Evolutionary conservation across 1,140 invertebrate genomes (phyloP), one percentile per base, ranked within the genome.

Genomic region (Doryteuthis pealeii): DNA sequence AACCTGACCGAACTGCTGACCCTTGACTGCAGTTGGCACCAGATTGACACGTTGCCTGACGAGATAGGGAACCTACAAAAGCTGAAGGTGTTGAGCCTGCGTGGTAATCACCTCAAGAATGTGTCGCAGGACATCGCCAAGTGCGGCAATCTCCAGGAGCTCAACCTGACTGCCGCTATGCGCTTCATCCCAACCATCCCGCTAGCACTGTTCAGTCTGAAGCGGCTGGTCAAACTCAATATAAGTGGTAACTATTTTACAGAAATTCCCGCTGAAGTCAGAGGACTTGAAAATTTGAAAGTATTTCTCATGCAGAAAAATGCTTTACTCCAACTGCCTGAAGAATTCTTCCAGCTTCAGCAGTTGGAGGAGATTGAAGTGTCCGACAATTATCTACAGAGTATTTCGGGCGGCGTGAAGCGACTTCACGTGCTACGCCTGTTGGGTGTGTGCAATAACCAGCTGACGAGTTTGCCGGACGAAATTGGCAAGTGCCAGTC

Each of bases 241-340:
- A 74, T 86, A n/a, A 84, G 80, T 49, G 81, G 82, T 32, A 87
- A 87, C 73, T 82, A 80, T 49, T 84, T 87, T 70, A 83, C 82
- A 10, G 82, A 84, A 67, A 82, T 87, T 54, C 84, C 84, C 14
- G 35, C 79, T 22, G 77, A 83, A 43, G 77, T 87, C 12, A 76
- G 78, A 28, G 81, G 81, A 0, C 74, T 87, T 45, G 77, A 78
- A 74, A 82, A 83, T 28, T 77, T 87, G 43, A 76, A 78, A 31
- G 77, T 80, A 68, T 79, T 87, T 49, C 75, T 82, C 5, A 79
- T 86, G 71, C 74, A 84, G 62, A 78, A 83, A n/a, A 87, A 87
- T 77, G 81, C 84, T 28, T 71, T 87, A 30, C 75, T 83, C 26
- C 70, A 81, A 66, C 72, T 86, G 14, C 84, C 86, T 30, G 74